Base-by-base conservation (phyloP, 2,888 invertebrate species). In the Marronus borbonicus region DNA sequence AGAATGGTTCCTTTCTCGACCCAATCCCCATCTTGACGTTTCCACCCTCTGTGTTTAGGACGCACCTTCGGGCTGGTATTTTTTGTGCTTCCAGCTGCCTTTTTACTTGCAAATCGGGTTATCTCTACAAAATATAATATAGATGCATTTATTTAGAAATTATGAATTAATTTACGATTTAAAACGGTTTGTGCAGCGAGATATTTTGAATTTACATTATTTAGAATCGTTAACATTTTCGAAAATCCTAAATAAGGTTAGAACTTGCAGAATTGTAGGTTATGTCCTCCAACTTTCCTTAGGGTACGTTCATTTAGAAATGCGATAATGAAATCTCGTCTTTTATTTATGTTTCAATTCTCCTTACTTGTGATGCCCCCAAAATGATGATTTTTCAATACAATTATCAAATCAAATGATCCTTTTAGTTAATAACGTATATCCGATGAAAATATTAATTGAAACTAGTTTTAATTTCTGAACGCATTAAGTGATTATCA, bases 21-120 rank as follows among this genome's bases (percentile, higher is more conserved):
- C 79, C 83, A 85, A 82, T 90, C 88, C 0, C 95, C 94, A 84
- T 95, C 94, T 83, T 93, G 93, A n/a, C 92, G 92, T 83, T 92
- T 93, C 92, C 94, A 93, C 0, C 95, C 95, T 85, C 95, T 91
- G 83, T 93, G 95, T 85, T 96, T 96, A 0, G 95, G 94, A 83
- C 91, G 92, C 0, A 91, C 89, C 85, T 93, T 93, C 17, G 92
- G 91, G 83, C 91, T 92, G 0, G 90, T 91, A 85, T 95, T 95
- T 81, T 91, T 91, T 10, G 94, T 93, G 89, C 93, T 94, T 1
- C 93, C 92, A 70, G 93, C 91, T 14, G 93, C 90, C 86, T 96
- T 96, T 85, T 95, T 96, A 84, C 94, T 93, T 0, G 94, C 94
- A 86, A 91, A 88, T 82, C 95, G 89, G 0, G 90, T 81, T 76